A percentile compares a stretch with the other conserved stretches of the same genome.
Evolutionary conservation across 23 tunicate species (phyloP).

Genomic region (Trididemnum clinides): DNA sequence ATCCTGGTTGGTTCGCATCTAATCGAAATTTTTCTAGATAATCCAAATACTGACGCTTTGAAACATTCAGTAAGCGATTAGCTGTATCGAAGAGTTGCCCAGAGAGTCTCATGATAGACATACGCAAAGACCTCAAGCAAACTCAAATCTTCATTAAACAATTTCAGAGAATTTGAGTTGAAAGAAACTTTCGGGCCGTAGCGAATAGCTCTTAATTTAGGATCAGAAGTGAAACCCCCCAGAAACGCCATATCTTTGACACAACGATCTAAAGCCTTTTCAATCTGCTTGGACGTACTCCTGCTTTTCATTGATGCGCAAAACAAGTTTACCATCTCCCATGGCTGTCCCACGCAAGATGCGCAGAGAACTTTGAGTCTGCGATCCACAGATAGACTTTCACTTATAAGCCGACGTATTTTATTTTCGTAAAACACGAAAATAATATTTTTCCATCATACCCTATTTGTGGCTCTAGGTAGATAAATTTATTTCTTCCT

Average conservation of each 20-base stretch:
- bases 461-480: too few species aligned
- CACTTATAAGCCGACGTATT: too few species aligned
- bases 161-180: background rate
- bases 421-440: too few species aligned
- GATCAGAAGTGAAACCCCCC: background rate
- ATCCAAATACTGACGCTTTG: background rate
- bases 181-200: background rate
- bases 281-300: too few species aligned
- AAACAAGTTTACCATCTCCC: too few species aligned
- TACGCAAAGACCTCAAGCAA: background rate
- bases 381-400: too few species aligned
- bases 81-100: background rate
- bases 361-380: too few species aligned
- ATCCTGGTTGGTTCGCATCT: background rate
- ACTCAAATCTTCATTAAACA: background rate
- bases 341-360: too few species aligned
- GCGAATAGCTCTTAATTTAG: background rate
- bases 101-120: background rate
- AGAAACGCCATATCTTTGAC: background rate
- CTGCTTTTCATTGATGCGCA: too few species aligned
- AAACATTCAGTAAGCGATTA: background rate
- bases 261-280: background rate
- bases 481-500: too few species aligned
- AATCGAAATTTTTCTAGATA: background rate
- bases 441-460: too few species aligned